Percentiles rank a stretch among this genome's conserved stretches.
These are phyloP conservation scores for Coilia nasus DNA, from an alignment of 2,797 vertebrate genomes.

Conservation along the genomic window DNA sequence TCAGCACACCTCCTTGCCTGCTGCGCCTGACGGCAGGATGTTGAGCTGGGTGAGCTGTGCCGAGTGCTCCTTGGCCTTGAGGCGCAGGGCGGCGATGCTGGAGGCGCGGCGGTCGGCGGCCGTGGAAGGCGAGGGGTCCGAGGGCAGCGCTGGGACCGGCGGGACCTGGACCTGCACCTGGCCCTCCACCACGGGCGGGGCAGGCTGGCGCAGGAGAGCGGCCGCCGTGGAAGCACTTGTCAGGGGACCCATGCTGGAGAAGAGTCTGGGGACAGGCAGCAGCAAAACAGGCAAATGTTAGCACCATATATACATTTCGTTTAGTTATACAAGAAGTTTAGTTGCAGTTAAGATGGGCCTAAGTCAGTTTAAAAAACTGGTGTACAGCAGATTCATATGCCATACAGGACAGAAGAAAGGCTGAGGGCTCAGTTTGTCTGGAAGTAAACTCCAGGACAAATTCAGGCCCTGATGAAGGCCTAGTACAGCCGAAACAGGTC, in stretches of 20 bases:
- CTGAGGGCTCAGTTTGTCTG: too few relatives aligned
- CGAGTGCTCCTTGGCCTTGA: slow-evolving; percentile 98
- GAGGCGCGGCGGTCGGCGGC: slow-evolving; percentile 95
- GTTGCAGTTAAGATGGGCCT: too few relatives aligned
- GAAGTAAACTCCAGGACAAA: too few relatives aligned
- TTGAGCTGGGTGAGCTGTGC: slow-evolving; percentile 98
- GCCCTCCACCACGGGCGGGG: slow-evolving; percentile 76
- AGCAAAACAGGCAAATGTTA: too few relatives aligned
- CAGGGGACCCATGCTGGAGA: slow-evolving; percentile 95
- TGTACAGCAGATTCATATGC: too few relatives aligned
- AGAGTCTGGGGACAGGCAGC: slow-evolving; percentile 78
- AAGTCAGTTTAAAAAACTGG: too few relatives aligned
- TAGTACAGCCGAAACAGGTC: too few relatives aligned
- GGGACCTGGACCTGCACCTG: slow-evolving; percentile 77
- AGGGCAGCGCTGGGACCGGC: slow-evolving; percentile 76
- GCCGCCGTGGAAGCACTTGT: slow-evolving; percentile 94
- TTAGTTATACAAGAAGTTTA: too few relatives aligned
- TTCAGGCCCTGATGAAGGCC: too few relatives aligned
- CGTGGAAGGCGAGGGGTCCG: slow-evolving; percentile 79
- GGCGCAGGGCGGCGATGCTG: slow-evolving; percentile 94
- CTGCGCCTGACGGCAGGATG: slow-evolving; percentile 87
- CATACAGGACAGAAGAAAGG: too few relatives aligned
- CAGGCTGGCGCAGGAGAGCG: slow-evolving; percentile 88
- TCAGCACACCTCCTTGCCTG: slow-evolving; percentile 99
- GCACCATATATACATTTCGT: too few relatives aligned